A percentile compares a stretch with the other conserved stretches of the same genome.
These are phyloP conservation scores for Aethina tumida DNA, from an alignment of 1,140 invertebrate species.

Conservation along the genomic window DNA sequence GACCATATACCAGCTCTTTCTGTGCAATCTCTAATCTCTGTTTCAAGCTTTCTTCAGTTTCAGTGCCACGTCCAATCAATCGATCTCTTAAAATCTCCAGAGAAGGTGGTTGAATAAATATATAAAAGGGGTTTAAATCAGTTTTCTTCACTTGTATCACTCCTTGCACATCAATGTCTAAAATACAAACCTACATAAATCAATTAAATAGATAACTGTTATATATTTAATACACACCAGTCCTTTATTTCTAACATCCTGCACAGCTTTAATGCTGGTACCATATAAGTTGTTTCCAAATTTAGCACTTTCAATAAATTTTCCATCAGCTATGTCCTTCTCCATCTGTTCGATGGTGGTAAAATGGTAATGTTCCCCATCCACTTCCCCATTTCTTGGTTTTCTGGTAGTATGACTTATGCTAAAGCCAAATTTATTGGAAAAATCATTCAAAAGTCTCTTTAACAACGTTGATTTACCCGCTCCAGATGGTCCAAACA, in stretches of 20 bases:
- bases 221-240: conserved; percentile 67
- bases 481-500: conserved; percentile 91
- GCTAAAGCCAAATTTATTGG: conserved; percentile 86
- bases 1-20: conserved; percentile 79
- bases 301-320: conserved; percentile 87
- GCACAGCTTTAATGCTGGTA: conserved; percentile 85
- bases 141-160: conserved; percentile 85
- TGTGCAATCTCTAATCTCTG: conserved; percentile 63
- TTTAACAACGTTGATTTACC: conserved; percentile 92
- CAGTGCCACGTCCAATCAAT: conserved; percentile 70
- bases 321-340: conserved; percentile 60
- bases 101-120: conserved; percentile 92
- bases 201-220: conserved; percentile 3
- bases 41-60: conserved; percentile 76
- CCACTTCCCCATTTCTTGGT: conserved; percentile 60
- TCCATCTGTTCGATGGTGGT: conserved; percentile 66
- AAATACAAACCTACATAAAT: conserved; percentile 23
- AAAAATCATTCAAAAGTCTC: conserved; percentile 75
- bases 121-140: conserved; percentile 70
- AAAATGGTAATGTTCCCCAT: conserved; percentile 88
- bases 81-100: conserved; percentile 70
- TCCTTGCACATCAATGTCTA: conserved; percentile 96
- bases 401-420: conserved; percentile 83
- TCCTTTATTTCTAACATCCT: conserved; percentile 66
- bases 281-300: conserved; percentile 96